These are phyloP conservation scores for Acromyrmex echinatior DNA, from an alignment of 1,140 invertebrate genomes.

Conservation along the genomic window DNA sequence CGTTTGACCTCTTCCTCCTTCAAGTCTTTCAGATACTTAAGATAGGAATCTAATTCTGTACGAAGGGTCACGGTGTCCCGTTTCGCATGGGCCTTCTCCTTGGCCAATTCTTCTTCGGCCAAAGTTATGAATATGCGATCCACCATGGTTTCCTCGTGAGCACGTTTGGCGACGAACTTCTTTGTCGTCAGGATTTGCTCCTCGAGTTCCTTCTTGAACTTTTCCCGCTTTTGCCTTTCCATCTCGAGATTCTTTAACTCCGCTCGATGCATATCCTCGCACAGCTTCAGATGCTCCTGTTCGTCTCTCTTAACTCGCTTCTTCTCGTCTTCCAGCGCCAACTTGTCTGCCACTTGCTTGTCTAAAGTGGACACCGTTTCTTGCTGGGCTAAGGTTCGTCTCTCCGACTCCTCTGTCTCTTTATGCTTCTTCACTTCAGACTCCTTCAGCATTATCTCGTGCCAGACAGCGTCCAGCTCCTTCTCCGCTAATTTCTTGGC, in stretches of 20 bases:
- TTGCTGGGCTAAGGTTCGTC: not conserved
- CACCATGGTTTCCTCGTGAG: slow-evolving; percentile 64
- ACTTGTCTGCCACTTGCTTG: slow-evolving; percentile 73
- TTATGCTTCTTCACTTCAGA: slow-evolving; percentile 63
- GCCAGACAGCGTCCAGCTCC: slow-evolving; percentile 75
- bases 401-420: slow-evolving; percentile 68
- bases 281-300: slow-evolving; percentile 65
- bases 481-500: slow-evolving; percentile 62
- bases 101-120: slow-evolving; percentile 64
- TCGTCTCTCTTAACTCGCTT: slow-evolving; percentile 67
- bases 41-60: slow-evolving; percentile 70
- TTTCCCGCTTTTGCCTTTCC: slow-evolving; percentile 63
- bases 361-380: slow-evolving; percentile 52
- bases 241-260: slow-evolving; percentile 63
- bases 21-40: slow-evolving; percentile 70
- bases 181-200: slow-evolving; percentile 71
- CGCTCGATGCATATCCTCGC: slow-evolving; percentile 64
- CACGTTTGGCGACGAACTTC: slow-evolving; percentile 64
- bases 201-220: slow-evolving; percentile 72
- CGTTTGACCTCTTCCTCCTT: slow-evolving; percentile 67
- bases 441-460: slow-evolving; percentile 74
- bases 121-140: slow-evolving; percentile 59
- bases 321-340: slow-evolving; percentile 64
- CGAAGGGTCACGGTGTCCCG: slow-evolving; percentile 61
- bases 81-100: slow-evolving; percentile 52